Evolutionary conservation across 2,888 invertebrate species (phyloP).

Genomic region (Amorpha juglandis): DNA sequence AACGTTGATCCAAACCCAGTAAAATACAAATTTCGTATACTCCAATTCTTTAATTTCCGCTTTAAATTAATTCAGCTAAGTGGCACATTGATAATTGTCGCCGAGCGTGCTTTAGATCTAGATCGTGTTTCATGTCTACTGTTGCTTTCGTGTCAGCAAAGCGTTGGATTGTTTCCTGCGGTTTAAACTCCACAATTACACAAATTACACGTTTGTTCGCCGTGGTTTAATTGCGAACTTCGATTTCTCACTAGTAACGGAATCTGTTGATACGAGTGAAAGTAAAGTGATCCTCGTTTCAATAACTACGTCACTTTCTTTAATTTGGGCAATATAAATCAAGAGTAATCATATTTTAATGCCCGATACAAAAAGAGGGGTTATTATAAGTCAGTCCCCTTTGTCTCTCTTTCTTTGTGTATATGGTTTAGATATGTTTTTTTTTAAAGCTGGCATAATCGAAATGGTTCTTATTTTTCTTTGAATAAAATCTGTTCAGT

Average conservation of each 20-base stretch:
- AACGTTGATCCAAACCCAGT: background rate
- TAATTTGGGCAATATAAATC: conserved; percentile 1
- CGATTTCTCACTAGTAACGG: conserved; percentile 54
- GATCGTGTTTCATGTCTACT: conserved; percentile 25
- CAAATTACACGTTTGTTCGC: conserved; percentile 45
- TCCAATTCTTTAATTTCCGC: background rate
- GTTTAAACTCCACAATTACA: conserved; percentile 48
- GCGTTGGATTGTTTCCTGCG: conserved; percentile 50
- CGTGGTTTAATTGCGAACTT: conserved; percentile 52
- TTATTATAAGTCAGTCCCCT: too few species aligned
- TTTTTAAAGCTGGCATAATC: too few species aligned
- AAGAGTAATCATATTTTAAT: background rate
- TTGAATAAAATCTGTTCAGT: too few species aligned
- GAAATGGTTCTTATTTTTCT: too few species aligned
- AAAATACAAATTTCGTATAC: background rate
- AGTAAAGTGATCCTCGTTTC: conserved; percentile 30
- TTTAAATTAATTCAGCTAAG: conserved; percentile 12
- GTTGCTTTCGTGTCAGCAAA: conserved; percentile 41
- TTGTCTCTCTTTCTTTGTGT: too few species aligned
- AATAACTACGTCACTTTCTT: background rate
- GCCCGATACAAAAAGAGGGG: too few species aligned
- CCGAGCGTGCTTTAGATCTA: conserved; percentile 13
- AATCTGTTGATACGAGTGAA: conserved; percentile 43
- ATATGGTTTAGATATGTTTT: too few species aligned
- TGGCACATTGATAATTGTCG: conserved; percentile 19